Evolutionary conservation across 1,140 invertebrate species (phyloP), one percentile per base, ranked within the genome.

Genomic region (Anastatus disparis): DNA sequence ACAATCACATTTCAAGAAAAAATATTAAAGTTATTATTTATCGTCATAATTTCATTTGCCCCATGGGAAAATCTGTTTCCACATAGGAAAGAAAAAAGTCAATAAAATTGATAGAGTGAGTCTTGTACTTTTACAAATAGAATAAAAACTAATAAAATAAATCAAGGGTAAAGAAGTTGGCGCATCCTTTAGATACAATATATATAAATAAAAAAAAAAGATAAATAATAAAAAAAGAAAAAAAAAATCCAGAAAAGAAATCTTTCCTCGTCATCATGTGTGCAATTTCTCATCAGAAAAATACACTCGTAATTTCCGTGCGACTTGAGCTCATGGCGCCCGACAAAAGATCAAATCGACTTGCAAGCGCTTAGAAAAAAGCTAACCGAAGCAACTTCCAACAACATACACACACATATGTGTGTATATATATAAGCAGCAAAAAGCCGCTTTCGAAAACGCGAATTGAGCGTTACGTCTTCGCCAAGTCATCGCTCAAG

Each of bases 231-330:
- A n/a, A n/a, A n/a, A n/a, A n/a, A n/a, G n/a, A n/a, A n/a, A n/a
- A n/a, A n/a, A n/a, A n/a, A n/a, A n/a, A n/a, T n/a, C n/a, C n/a
- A n/a, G 35, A 46, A 62, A 35, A 50, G 42, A 29, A 31, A 27
- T 48, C 40, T 10, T 17, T 65, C 48, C 24, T 53, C 50, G 62
- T 55, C 50, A 55, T 42, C 9, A 22, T 7, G 22, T n/a, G 35
- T 6, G 13, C 63, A 55, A 65, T 65, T 65, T 65, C 38, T 65
- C 63, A 65, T 65, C 50, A 50, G 63, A 55, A 65, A 65, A 65
- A 65, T 55, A 65, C 35, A 65, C 62, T 53, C 50, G 62, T 65
- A 65, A 65, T 53, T 65, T 65, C 62, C 62, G 62, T 17, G 29
- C 50, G 52, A 53, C 62, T 65, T 40, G 13, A n/a, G 15, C 35